These are phyloP conservation scores for Phyllostomus discolor DNA, from an alignment of 2,113 vertebrate species.

Conservation along the genomic window DNA sequence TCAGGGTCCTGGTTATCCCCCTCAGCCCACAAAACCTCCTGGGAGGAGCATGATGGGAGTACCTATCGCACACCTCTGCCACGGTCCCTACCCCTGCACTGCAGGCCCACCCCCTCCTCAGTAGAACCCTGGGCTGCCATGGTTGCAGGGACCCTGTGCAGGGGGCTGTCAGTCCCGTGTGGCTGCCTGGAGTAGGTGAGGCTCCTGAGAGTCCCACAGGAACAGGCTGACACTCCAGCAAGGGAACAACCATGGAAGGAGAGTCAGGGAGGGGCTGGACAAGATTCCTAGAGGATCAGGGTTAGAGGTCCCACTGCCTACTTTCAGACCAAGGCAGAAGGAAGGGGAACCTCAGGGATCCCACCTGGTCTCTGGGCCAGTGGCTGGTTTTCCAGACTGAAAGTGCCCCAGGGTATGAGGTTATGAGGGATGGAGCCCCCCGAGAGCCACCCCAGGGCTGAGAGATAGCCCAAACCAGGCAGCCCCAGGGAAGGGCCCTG, in stretches of 20 bases:
- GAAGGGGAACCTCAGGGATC: not conserved
- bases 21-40: not conserved
- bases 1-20: not conserved
- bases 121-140: not conserved
- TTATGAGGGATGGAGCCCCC: not conserved
- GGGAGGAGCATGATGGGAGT: not conserved
- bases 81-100: not conserved
- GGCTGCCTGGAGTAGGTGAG: not conserved
- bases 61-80: not conserved
- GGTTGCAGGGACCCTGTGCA: not conserved
- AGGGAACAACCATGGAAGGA: not conserved
- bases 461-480: not conserved
- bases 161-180: not conserved
- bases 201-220: not conserved
- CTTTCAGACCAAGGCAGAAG: not conserved
- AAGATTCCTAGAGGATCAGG: not conserved
- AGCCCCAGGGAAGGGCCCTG: not conserved
- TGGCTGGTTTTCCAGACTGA: not conserved
- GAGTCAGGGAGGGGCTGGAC: not conserved
- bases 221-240: not conserved
- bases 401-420: not conserved
- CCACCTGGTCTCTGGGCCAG: not conserved
- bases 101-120: not conserved
- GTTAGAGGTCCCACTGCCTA: not conserved
- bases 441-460: not conserved